phyloP scores from a whole-genome alignment of 1,140 invertebrate genomes.

The Octopus sinensis region DNA sequence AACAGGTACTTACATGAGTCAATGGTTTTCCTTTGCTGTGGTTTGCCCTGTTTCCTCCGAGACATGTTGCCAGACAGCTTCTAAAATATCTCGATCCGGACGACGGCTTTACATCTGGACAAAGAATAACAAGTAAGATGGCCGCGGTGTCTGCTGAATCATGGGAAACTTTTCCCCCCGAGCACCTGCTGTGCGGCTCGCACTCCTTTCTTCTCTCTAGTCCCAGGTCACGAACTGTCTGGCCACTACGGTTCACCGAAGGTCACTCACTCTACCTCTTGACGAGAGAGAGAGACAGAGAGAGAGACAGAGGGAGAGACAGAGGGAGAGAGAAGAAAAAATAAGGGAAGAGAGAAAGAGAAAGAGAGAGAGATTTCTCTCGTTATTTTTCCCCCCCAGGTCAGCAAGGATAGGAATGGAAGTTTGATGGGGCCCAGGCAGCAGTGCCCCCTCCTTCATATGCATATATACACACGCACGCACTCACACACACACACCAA shows the following conservation, averaged over 20 bases:
- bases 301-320: too few species aligned
- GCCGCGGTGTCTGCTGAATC: conserved; percentile 38
- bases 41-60: conserved; percentile 51
- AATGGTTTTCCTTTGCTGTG: conserved; percentile 48
- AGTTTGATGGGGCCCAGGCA: background rate
- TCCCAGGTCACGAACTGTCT: conserved; percentile 24
- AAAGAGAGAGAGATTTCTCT: background rate
- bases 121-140: conserved; percentile 53
- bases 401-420: background rate
- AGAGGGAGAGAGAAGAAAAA: too few species aligned
- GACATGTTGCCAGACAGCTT: conserved; percentile 45
- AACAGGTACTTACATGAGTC: conserved; percentile 45
- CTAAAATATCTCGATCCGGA: conserved; percentile 38
- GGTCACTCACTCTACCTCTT: conserved; percentile 22
- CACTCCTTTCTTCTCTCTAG: background rate
- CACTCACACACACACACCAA: too few species aligned
- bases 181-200: background rate
- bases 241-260: conserved; percentile 29
- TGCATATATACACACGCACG: too few species aligned
- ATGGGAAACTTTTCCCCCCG: conserved; percentile 22
- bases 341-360: too few species aligned
- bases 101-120: conserved; percentile 44
- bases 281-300: too few species aligned
- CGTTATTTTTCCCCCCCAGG: background rate
- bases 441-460: background rate